These are phyloP conservation scores for Macrosiphum euphorbiae DNA, from an alignment of 2,888 invertebrate genomes.

Conservation along the genomic window DNA sequence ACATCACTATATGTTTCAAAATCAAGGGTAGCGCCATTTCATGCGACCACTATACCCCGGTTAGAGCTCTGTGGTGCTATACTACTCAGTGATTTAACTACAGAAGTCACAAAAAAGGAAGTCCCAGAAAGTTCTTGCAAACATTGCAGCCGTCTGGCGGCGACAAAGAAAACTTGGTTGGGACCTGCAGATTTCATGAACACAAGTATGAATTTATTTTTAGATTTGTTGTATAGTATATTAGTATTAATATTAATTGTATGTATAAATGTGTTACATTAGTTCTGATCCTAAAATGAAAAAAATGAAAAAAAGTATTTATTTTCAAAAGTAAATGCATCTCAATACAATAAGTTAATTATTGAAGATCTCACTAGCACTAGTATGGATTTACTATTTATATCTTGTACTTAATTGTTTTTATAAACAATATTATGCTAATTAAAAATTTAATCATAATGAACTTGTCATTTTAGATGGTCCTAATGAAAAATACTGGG, in stretches of 20 bases:
- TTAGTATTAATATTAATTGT: not conserved
- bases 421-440: not conserved
- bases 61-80: too few relatives aligned
- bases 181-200: conserved; percentile 74
- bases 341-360: conserved; percentile 51
- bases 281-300: not conserved
- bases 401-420: too few relatives aligned
- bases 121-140: conserved; percentile 78
- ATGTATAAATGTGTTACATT: not conserved
- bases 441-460: not conserved
- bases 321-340: conserved; percentile 32
- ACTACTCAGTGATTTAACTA: too few relatives aligned
- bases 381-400: too few relatives aligned
- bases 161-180: conserved; percentile 81
- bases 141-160: conserved; percentile 80
- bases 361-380: too few relatives aligned
- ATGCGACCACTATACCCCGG: too few relatives aligned
- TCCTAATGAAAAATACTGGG: conserved; percentile 76
- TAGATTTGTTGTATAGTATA: not conserved
- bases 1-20: too few relatives aligned
- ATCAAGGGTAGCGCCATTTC: too few relatives aligned
- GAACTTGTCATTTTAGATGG: conserved; percentile 15
- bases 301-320: not conserved
- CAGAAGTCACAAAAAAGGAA: conserved; percentile 33
- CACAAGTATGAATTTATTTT: conserved; percentile 8